phyloP scores from a whole-genome alignment of 2,113 vertebrate species.

The Urocynchramus pylzowi region DNA sequence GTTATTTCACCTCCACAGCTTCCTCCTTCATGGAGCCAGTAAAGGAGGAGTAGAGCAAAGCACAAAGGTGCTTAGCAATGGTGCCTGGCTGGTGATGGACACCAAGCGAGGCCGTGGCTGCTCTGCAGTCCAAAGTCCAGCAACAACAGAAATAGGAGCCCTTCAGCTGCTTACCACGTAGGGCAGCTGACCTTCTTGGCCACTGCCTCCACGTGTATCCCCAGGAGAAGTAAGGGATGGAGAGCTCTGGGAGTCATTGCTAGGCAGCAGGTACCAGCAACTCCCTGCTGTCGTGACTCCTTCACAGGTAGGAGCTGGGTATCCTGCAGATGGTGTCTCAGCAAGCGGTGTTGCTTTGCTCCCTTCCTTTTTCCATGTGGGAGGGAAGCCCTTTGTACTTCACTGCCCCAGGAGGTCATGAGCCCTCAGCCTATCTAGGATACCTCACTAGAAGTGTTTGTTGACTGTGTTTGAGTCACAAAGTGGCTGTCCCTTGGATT shows the following conservation, averaged over 20 bases:
- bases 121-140: background rate
- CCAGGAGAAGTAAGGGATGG: background rate
- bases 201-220: background rate
- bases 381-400: background rate
- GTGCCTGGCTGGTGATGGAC: background rate
- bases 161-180: background rate
- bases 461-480: background rate
- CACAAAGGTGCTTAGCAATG: background rate
- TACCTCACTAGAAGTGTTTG: background rate
- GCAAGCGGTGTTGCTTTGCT: background rate
- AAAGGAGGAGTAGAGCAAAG: background rate
- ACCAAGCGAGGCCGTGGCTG: background rate
- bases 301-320: background rate
- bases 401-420: background rate
- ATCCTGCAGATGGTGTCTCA: background rate
- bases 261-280: background rate
- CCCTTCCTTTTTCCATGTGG: background rate
- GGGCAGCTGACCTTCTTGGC: background rate
- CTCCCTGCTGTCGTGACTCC: background rate
- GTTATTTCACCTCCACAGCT: background rate
- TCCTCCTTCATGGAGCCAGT: background rate
- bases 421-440: background rate
- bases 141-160: background rate
- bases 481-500: background rate
- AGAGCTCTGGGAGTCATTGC: background rate